phyloP scores from a whole-genome alignment of 1,140 invertebrate genomes.

The Dolichoris vasculosae region DNA sequence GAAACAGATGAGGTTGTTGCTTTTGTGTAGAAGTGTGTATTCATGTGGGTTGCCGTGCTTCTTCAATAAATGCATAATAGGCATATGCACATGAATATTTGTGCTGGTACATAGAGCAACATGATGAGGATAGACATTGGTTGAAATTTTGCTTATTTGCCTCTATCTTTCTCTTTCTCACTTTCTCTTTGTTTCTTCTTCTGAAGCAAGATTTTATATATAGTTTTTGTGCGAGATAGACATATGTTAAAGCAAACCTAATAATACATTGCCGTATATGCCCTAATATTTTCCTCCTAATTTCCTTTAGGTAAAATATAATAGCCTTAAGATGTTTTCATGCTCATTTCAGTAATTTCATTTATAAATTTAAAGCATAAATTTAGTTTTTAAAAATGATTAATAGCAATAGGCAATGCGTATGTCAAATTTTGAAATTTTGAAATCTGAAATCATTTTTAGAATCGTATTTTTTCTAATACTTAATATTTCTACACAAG shows the following conservation, averaged over 20 bases:
- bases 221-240: neutral
- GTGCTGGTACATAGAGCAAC: neutral
- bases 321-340: neutral
- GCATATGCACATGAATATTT: slow-evolving; percentile 5
- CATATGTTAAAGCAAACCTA: neutral
- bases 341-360: neutral
- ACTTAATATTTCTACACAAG: no score
- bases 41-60: slow-evolving; percentile 22
- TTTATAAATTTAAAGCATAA: neutral
- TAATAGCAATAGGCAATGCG: no score
- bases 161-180: neutral
- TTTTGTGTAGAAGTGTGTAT: slow-evolving; percentile 4
- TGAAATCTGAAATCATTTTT: no score
- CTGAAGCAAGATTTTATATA: neutral
- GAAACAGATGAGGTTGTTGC: slow-evolving; percentile 48
- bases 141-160: no score
- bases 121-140: slow-evolving; percentile 36
- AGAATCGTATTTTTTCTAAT: no score
- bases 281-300: neutral
- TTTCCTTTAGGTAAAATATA: neutral
- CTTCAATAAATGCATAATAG: neutral
- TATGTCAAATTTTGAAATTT: no score
- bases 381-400: neutral
- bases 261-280: neutral
- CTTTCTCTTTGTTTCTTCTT: neutral